Evolutionary conservation across 2,888 invertebrate genomes (phyloP).

Genomic region (Bugula neritina): DNA sequence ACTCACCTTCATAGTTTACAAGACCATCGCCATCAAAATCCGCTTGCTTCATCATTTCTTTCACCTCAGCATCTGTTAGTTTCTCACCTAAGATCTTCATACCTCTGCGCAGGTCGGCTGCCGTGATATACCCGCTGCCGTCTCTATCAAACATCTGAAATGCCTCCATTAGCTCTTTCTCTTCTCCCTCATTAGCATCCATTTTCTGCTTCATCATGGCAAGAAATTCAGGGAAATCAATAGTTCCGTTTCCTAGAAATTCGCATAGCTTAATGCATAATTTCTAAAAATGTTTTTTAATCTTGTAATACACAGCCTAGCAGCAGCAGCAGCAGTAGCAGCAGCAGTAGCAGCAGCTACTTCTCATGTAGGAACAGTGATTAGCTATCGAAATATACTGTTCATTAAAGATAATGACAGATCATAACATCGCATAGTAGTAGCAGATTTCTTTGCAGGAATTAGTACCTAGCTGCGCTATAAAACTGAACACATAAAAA

Average conservation of each 20-base stretch:
- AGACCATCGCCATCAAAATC: constrained; percentile 98
- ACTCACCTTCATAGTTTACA: constrained; percentile 82
- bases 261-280: too few relatives aligned
- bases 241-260: constrained; percentile 91
- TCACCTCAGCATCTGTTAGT: constrained; percentile 96
- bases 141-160: constrained; percentile 97
- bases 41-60: constrained; percentile 98
- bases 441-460: too few relatives aligned
- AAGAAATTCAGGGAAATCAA: constrained; percentile 98
- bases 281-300: too few relatives aligned
- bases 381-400: too few relatives aligned
- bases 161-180: constrained; percentile 96
- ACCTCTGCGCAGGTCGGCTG: constrained; percentile 94
- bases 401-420: too few relatives aligned
- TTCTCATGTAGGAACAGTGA: too few relatives aligned
- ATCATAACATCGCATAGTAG: too few relatives aligned
- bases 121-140: constrained; percentile 97
- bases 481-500: too few relatives aligned
- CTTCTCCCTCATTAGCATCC: constrained; percentile 97
- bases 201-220: constrained; percentile 99
- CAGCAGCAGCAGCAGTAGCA: too few relatives aligned
- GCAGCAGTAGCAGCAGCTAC: too few relatives aligned
- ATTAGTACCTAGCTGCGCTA: too few relatives aligned
- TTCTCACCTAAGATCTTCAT: constrained; percentile 99
- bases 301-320: too few relatives aligned